Percentiles rank a stretch among this genome's conserved stretches.
phyloP scores from a whole-genome alignment of 2,888 invertebrate species.

The Spisula subtruncata region DNA sequence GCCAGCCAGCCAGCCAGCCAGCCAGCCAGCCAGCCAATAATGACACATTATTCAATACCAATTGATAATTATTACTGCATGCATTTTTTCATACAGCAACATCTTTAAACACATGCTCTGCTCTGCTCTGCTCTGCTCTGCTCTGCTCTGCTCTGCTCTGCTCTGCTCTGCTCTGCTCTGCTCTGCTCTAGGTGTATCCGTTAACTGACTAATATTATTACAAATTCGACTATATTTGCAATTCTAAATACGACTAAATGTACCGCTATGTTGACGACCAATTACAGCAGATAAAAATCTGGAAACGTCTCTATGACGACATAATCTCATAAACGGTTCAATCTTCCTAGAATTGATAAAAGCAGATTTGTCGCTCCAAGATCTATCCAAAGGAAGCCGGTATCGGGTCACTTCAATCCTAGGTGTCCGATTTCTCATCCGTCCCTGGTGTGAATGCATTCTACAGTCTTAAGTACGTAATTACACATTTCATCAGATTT shows the following conservation, averaged over 20 bases:
- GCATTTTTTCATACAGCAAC: too few relatives aligned
- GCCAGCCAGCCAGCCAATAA: too few relatives aligned
- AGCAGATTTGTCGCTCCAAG: conserved; percentile 18
- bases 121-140: too few relatives aligned
- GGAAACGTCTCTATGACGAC: neutral
- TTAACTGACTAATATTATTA: too few relatives aligned
- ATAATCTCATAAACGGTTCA: conserved; percentile 36
- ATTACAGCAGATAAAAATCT: neutral
- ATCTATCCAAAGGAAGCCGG: conserved; percentile 36
- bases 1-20: too few relatives aligned
- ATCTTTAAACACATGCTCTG: too few relatives aligned
- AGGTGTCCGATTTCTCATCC: conserved; percentile 58
- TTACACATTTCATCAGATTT: conserved; percentile 68
- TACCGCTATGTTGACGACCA: neutral
- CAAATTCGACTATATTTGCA: neutral
- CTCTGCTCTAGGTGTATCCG: too few relatives aligned
- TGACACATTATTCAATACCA: too few relatives aligned
- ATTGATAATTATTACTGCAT: too few relatives aligned
- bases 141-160: too few relatives aligned
- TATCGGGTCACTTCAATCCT: conserved; percentile 46
- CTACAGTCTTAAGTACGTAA: conserved; percentile 64
- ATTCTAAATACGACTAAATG: neutral
- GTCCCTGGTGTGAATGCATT: conserved; percentile 55
- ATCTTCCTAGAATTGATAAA: conserved; percentile 47
- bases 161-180: too few relatives aligned